Evolutionary conservation across 2,797 vertebrate genomes (phyloP), one percentile per base, ranked within the genome.

Genomic region (Agapornis canus): DNA sequence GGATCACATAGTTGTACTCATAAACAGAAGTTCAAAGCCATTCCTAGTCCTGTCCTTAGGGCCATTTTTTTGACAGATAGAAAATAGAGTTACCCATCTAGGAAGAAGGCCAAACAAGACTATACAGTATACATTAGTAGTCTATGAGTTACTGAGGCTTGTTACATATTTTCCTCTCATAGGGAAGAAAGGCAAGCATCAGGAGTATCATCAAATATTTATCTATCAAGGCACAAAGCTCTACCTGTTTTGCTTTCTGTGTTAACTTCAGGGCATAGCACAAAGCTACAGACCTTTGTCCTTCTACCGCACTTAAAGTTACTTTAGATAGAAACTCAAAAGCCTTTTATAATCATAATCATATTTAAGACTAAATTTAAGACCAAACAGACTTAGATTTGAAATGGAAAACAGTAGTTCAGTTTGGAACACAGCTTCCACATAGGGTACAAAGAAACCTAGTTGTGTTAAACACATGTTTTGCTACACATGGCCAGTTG

Each of bases 171-270:
- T 85, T 84, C 45, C 59, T 61, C 51, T 79, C 37, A 32, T 11
- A 77, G 32, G 66, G 40, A 76, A 60, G 56, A 73, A 69, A 68
- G 56, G 31, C 56, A 77, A 31, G 40, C 64, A 11, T 86, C 40
- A 66, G 64, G 68, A 51, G 18, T 54, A 76, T 56, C 70, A 60
- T 70, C 39, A 75, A 96, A 90, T 72, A 85, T 70, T 96, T 89
- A 73, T 71, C 39, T 87, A 93, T 49, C 29, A 91, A 68, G 31
- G 49, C 61, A 81, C 72, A 59, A 64, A 73, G 47, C 69, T 89
- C 81, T 14, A 56, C 64, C 75, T 87, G 70, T 54, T 84, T 91
- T 49, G 69, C 82, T 92, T 91, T 75, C 40, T 7, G 8, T 84
- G 37, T 69, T 88, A 57, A 59, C 48, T 85, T 79, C 6, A 49